A percentile compares a stretch with the other conserved stretches of the same genome.
Evolutionary conservation across 2,113 vertebrate species (phyloP).

Genomic region (Baryphthengus martii): DNA sequence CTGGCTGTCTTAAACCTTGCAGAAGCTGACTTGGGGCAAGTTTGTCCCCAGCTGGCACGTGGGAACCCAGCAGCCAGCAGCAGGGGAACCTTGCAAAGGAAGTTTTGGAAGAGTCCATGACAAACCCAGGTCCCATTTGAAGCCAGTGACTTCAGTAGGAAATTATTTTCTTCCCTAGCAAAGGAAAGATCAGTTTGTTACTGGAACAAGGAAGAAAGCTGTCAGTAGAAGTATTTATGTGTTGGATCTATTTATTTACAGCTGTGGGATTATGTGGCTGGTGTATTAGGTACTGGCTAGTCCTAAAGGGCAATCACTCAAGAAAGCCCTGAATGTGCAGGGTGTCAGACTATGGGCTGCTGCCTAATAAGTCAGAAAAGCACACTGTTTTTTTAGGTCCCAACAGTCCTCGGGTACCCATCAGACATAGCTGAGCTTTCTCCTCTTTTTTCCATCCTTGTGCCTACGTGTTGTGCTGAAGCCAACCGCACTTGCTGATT

Average conservation of each 20-base stretch:
- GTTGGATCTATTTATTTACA: background rate
- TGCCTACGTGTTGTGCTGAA: background rate
- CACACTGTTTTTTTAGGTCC: background rate
- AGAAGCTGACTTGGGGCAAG: background rate
- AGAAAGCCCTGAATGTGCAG: background rate
- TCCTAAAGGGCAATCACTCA: background rate
- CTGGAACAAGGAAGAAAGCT: background rate
- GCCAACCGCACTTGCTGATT: background rate
- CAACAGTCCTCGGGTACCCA: background rate
- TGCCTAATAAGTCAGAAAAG: background rate
- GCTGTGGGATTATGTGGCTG: background rate
- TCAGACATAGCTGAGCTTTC: background rate
- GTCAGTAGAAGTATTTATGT: background rate
- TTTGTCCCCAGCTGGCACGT: accelerated
- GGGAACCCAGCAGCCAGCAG: background rate
- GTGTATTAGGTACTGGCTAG: background rate
- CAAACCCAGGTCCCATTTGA: background rate
- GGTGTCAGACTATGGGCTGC: background rate
- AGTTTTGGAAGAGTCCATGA: background rate
- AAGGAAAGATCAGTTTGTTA: background rate
- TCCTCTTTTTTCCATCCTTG: background rate
- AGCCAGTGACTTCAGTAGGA: background rate
- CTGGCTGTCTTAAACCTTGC: background rate
- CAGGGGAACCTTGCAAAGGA: background rate
- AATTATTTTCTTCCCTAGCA: background rate